These are phyloP conservation scores for Clarias gariepinus DNA, from an alignment of 2,113 vertebrate genomes.

Conservation along the genomic window DNA sequence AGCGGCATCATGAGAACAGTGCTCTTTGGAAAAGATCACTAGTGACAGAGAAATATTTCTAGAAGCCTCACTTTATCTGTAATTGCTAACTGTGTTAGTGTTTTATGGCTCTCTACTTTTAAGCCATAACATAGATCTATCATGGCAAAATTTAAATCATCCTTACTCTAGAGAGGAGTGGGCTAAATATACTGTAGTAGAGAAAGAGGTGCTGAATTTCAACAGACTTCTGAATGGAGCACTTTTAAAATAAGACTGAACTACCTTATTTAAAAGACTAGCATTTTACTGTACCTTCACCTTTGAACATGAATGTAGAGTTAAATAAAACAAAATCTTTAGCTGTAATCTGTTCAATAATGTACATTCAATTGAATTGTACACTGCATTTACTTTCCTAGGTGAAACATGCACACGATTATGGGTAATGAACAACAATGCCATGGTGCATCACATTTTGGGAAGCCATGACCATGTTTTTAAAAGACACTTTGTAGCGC, in stretches of 20 bases:
- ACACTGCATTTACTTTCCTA: neutral
- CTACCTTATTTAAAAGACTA: neutral
- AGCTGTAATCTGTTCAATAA: neutral
- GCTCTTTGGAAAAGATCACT: neutral
- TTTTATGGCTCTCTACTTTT: neutral
- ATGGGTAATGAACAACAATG: neutral
- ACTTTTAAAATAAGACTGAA: neutral
- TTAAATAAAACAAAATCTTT: neutral
- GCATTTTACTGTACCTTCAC: neutral
- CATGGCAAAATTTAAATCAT: neutral
- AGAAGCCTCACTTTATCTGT: neutral
- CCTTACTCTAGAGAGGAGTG: neutral
- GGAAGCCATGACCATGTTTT: no score
- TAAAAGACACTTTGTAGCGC: no score
- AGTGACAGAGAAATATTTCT: constrained; percentile 1
- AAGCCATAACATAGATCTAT: neutral
- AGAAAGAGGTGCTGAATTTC: neutral
- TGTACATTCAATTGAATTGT: neutral
- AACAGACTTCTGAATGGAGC: neutral
- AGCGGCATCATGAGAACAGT: neutral
- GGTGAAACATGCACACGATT: neutral
- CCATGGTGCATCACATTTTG: no score
- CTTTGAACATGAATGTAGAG: neutral
- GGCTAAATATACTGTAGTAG: neutral
- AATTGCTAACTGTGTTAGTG: neutral